Evolutionary conservation across 1,140 invertebrate genomes (phyloP), one percentile per base, ranked within the genome.

Genomic region (Luehdorfia chinensis): DNA sequence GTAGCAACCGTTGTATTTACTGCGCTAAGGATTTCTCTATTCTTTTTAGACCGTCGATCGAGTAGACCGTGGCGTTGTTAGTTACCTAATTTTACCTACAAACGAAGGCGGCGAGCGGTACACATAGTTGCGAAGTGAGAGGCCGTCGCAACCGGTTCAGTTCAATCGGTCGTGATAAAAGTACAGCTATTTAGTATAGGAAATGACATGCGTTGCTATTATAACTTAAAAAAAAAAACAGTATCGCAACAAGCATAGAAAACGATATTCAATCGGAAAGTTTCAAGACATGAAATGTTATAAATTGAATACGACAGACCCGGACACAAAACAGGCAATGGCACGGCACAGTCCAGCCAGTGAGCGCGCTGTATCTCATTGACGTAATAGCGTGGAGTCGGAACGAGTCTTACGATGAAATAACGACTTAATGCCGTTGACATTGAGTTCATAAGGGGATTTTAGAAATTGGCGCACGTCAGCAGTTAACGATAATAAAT

Each of bases 301-400:
- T n/a, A n/a, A n/a, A n/a, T 63, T 66, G 59, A 64, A 58, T 45
- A 67, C 67, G 76, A 77, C 76, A 75, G 61, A 81, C 80, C 77
- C 81, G 78, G 75, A 79, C 78, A 65, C 71, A 63, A 76, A 79
- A 63, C 67, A 55, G 60, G 62, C 63, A 68, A 66, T 65, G 65
- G 68, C 63, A 62, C 75, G 71, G 71, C 67, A 68, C 75, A 65
- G 57, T 63, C 67, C 70, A 67, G 66, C 63, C 55, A 79, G 71
- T 79, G 81, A 81, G 71, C 69, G 74, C 70, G 71, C 79, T 72
- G 70, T 83, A 75, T 81, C 72, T 77, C 77, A 81, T 81, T 83
- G 81, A 85, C 78, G 81, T 81, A 81, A 85, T 65, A 66, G 55
- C 56, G 72, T 69, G 66, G 78, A 83, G 74, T 72, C 78, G 74